Evolutionary conservation across 2,113 vertebrate species (phyloP).

Genomic region (Bagarius yarrelli): DNA sequence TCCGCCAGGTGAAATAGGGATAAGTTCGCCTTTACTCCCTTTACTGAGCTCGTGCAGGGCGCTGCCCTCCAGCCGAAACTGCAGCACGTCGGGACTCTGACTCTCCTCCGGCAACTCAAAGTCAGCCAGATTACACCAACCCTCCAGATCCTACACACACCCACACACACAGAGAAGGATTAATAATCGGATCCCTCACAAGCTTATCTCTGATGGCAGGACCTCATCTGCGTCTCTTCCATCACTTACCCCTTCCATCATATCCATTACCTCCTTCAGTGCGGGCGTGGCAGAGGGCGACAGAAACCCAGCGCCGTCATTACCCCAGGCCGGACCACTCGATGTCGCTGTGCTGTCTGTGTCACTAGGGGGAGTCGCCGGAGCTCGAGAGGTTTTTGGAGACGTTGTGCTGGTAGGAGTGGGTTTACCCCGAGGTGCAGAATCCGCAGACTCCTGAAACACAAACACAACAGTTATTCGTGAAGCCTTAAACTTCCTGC

Average conservation of each 20-base stretch:
- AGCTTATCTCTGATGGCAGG: no score
- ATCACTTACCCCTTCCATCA: conserved; percentile 86
- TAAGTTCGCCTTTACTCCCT: conserved; percentile 89
- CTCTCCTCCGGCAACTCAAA: conserved; percentile 86
- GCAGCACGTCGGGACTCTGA: conserved; percentile 59
- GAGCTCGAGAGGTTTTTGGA: conserved; percentile 47
- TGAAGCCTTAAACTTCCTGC: background rate
- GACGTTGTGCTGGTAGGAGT: conserved; percentile 32
- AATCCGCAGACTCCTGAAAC: conserved; percentile 46
- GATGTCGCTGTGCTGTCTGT: conserved; percentile 54
- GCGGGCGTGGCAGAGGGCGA: conserved; percentile 74
- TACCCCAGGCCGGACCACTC: conserved; percentile 80
- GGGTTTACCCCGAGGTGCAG: conserved; percentile 27
- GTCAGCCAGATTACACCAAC: conserved; percentile 89
- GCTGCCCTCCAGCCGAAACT: conserved; percentile 90
- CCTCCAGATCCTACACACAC: conserved; percentile 80
- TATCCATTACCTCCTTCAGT: conserved; percentile 87
- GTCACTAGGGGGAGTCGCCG: conserved; percentile 57
- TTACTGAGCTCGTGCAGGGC: conserved; percentile 91
- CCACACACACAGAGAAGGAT: background rate
- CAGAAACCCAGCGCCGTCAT: conserved; percentile 83
- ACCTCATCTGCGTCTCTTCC: background rate
- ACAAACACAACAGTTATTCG: background rate
- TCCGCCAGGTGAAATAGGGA: conserved; percentile 87
- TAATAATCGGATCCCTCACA: background rate